These are phyloP conservation scores for Drosophila paucipuncta DNA, from an alignment of 2,888 invertebrate species.

Conservation along the genomic window DNA sequence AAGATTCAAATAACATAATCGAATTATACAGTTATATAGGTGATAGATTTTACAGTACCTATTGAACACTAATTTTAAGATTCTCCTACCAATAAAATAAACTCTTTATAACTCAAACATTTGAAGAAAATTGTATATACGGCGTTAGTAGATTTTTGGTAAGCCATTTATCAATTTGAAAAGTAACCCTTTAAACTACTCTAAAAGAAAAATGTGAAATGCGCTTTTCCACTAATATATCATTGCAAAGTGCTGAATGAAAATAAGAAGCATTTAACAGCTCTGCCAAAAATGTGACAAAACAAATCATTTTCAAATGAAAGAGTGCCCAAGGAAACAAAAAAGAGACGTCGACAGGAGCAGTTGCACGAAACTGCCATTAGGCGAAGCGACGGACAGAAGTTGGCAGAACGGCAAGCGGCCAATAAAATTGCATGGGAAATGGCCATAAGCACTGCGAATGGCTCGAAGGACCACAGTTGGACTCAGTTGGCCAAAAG, in stretches of 20 bases:
- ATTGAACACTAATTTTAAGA: not conserved
- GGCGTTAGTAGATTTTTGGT: not conserved
- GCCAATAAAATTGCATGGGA: slow-evolving; percentile 70
- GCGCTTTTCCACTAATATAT: slow-evolving; percentile 8
- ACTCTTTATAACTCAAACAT: not conserved
- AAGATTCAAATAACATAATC: not conserved
- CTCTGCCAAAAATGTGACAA: slow-evolving; percentile 45
- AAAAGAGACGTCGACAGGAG: slow-evolving; percentile 14
- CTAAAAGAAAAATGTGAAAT: not conserved
- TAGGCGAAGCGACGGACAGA: slow-evolving; percentile 50
- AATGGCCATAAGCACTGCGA: slow-evolving; percentile 63
- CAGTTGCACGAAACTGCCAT: slow-evolving; percentile 48
- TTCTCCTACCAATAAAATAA: not conserved
- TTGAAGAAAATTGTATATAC: not conserved
- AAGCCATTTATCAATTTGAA: not conserved
- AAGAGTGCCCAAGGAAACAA: not conserved
- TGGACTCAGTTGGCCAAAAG: slow-evolving; percentile 38
- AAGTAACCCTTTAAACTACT: not conserved
- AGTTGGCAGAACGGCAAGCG: slow-evolving; percentile 39
- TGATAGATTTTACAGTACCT: not conserved
- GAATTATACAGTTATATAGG: not conserved
- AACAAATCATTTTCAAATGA: slow-evolving; percentile 33
- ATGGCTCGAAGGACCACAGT: slow-evolving; percentile 43
- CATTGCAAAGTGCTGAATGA: slow-evolving; percentile 2
- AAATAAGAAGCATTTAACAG: not conserved